Evolutionary conservation across 2,888 invertebrate species (phyloP), one percentile per base, ranked within the genome.

Genomic region (Gymnocheta viridis): DNA sequence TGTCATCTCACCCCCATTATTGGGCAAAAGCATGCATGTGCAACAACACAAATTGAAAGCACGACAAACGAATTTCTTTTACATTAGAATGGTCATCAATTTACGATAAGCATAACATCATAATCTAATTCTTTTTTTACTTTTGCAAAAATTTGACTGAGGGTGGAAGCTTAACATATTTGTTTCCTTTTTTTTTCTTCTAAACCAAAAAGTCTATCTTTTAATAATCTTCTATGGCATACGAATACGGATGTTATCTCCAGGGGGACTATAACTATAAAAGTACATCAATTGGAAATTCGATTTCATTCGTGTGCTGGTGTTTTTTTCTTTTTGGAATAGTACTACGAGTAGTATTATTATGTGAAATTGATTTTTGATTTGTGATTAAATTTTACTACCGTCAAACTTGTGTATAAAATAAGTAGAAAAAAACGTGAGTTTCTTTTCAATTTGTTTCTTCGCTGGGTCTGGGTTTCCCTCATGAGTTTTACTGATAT

Each of bases 361-460:
- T 51, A 89, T 88, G 85, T 87, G 90, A 91, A 91, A 91, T 91
- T 91, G 91, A 91, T 91, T 90, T 91, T 91, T 91, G 91, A 91
- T 91, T 91, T 91, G 90, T 91, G 90, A 90, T 91, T 91, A 91
- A 91, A 91, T 91, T 91, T 90, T 87, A 89, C 88, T 83, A 54
- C 66, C 73, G 85, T 82, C 54, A 69, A 82, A 81, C 58, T 67
- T 67, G 32, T 44, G 49, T 27, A 41, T 54, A 41, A 35, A 27
- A 62, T n/a, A n/a, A n/a, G n/a, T n/a, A 79, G 10, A 17, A 38
- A 69, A 60, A 58, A 56, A 72, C 62, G 54, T 82, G 67, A 19
- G 76, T 54, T 58, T 49, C 32, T 32, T 66, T 19, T 22, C 12
- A 66, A 49, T 14, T 17, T 29, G 19, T 32, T 14, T 1, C 54